Evolutionary conservation across 2,113 vertebrate genomes (phyloP).

Genomic region (Rhombomys opimus): DNA sequence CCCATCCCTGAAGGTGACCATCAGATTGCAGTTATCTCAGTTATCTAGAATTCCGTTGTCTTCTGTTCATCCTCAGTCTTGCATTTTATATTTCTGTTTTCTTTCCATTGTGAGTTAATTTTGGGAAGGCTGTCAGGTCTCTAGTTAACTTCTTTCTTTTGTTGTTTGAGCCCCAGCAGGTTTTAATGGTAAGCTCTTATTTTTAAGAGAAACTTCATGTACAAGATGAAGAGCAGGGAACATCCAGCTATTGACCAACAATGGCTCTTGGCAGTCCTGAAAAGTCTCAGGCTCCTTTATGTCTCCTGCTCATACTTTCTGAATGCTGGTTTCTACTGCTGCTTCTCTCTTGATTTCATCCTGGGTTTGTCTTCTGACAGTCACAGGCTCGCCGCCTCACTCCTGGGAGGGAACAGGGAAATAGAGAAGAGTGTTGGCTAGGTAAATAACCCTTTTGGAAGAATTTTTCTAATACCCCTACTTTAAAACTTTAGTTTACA

Average conservation of each 20-base stretch:
- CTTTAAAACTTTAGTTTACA: not conserved
- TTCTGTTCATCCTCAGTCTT: not conserved
- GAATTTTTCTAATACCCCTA: not conserved
- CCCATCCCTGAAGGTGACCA: not conserved
- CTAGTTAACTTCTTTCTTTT: not conserved
- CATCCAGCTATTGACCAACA: not conserved
- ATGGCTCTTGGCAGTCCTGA: not conserved
- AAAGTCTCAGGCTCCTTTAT: not conserved
- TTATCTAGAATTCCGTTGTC: not conserved
- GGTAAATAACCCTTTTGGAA: not conserved
- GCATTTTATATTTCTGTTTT: not conserved
- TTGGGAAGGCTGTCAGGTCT: not conserved
- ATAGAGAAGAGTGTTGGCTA: not conserved
- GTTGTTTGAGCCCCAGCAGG: not conserved
- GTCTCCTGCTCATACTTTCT: not conserved
- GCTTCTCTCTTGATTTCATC: not conserved
- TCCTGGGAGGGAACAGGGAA: not conserved
- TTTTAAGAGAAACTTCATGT: conserved; percentile 7
- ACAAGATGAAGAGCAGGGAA: not conserved
- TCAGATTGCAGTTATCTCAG: not conserved
- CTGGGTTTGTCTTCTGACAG: conserved; percentile 4
- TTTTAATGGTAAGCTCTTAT: not conserved
- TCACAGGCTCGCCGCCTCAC: not conserved
- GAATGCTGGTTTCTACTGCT: not conserved
- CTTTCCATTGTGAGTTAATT: not conserved